phyloP scores from a whole-genome alignment of 1,140 invertebrate species.

The Neodiprion virginianus region DNA sequence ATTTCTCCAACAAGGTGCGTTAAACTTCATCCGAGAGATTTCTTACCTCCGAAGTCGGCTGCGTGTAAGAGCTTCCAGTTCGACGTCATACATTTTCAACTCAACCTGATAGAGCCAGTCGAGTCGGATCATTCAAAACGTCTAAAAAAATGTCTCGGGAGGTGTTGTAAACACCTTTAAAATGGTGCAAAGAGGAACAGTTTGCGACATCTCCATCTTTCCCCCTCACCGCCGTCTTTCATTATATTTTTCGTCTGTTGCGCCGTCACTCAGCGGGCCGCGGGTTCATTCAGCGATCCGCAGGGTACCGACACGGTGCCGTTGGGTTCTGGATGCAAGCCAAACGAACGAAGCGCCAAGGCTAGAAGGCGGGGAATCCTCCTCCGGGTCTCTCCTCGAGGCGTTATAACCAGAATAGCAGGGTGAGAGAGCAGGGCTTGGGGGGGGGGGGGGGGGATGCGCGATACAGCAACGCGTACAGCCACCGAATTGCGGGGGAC shows the following conservation, averaged over 20 bases:
- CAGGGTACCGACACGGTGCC: neutral
- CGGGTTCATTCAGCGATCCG: neutral
- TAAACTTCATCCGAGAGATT: neutral
- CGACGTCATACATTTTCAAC: too few relatives aligned
- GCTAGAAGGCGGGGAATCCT: neutral
- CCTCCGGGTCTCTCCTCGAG: neutral
- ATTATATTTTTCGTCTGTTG: constrained; percentile 31
- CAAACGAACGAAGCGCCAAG: neutral
- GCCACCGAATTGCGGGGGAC: constrained; percentile 41
- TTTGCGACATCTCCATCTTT: neutral
- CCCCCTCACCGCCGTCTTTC: constrained; percentile 29
- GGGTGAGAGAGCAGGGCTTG: neutral
- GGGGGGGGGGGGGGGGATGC: neutral
- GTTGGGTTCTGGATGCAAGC: neutral
- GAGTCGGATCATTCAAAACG: too few relatives aligned
- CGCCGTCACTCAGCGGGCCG: constrained; percentile 25
- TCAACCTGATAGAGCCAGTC: too few relatives aligned
- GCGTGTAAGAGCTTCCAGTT: neutral
- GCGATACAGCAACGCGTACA: neutral
- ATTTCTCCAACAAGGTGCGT: neutral
- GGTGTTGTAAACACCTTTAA: too few relatives aligned
- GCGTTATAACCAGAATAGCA: neutral
- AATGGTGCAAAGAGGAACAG: too few relatives aligned
- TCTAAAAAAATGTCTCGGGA: too few relatives aligned
- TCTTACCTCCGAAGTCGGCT: neutral